phyloP scores from a whole-genome alignment of 2,888 invertebrate species.

The Liopterus haemorrhoidalis region DNA sequence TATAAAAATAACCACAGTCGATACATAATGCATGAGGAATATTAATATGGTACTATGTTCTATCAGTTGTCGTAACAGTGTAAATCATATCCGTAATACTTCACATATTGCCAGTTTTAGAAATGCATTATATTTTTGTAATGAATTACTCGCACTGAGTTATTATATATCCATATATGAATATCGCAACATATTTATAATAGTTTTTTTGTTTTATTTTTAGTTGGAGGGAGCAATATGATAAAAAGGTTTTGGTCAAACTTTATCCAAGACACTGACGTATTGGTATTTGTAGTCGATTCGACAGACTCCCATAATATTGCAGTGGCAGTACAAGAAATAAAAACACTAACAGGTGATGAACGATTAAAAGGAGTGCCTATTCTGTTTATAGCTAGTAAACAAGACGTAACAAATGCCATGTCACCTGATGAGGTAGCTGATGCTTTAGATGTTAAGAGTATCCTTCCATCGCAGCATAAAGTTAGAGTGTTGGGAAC shows the following conservation, averaged over 20 bases:
- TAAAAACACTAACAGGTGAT: conserved; percentile 43
- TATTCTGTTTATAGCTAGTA: conserved; percentile 44
- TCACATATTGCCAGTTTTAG: no score
- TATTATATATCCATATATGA: no score
- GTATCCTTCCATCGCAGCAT: conserved; percentile 42
- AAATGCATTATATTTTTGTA: no score
- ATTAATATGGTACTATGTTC: no score
- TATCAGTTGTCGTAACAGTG: no score
- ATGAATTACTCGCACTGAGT: no score
- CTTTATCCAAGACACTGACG: conserved; percentile 44
- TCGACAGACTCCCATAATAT: conserved; percentile 40
- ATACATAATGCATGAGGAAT: no score
- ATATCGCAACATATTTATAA: conserved; percentile 1
- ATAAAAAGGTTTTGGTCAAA: conserved; percentile 42
- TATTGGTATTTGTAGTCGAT: conserved; percentile 45
- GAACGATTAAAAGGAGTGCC: conserved; percentile 42
- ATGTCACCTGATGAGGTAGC: conserved; percentile 40
- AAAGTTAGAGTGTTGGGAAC: conserved; percentile 41
- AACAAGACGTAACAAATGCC: conserved; percentile 42
- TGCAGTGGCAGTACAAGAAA: conserved; percentile 38
- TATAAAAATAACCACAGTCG: no score
- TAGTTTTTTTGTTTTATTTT: conserved; percentile 18
- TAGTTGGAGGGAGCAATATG: conserved; percentile 42
- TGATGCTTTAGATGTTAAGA: conserved; percentile 42
- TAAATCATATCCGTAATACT: no score